Evolutionary conservation across 2,888 invertebrate genomes (phyloP), one percentile per base, ranked within the genome.

Genomic region (Caenorhabditis sinica): DNA sequence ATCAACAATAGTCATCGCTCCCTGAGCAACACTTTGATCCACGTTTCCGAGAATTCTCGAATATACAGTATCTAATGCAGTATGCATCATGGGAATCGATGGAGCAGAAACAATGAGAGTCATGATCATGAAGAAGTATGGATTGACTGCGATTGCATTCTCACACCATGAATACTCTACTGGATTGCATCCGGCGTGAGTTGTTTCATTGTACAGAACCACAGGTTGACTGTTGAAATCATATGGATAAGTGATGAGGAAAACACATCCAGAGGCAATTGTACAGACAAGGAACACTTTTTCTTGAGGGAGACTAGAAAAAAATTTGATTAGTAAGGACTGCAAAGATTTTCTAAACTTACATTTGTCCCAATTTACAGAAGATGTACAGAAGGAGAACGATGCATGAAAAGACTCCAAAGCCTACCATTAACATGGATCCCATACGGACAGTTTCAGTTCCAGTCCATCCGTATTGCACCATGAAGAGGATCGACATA

Each of bases 21-120:
- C 88, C 73, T 88, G 88, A n/a, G 83, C 77, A n/a, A 88, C 72
- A 36, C 79, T 85, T 75, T 89, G 89, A 77, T 89, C 87, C 2
- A 88, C 81, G 15, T 86, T 84, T 56, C 87, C 88, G 23, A 89
- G 81, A 63, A 89, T 69, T 45, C 83, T 80, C 11, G 87, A 87
- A 49, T 87, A 87, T 23, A 87, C 83, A 11, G 87, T 86, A 45
- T 87, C 87, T 4, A 87, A 80, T 40, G 83, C 75, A 23, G 82
- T 83, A 60, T 82, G 76, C 60, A 83, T 71, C 36, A 86, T 61
- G 1, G 87, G 87, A 28, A 84, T 82, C 2, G 76, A 80, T 3
- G 84, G 81, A 11, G 84, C 76, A 11, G 76, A 74, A 8, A 82
- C 49, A 4, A 77, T 25, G 0, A 79, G 9, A 9, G 75, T 28